Evolutionary conservation across 23 tunicate genomes (phyloP).

Genomic region (Clavelina lepadiformis): DNA sequence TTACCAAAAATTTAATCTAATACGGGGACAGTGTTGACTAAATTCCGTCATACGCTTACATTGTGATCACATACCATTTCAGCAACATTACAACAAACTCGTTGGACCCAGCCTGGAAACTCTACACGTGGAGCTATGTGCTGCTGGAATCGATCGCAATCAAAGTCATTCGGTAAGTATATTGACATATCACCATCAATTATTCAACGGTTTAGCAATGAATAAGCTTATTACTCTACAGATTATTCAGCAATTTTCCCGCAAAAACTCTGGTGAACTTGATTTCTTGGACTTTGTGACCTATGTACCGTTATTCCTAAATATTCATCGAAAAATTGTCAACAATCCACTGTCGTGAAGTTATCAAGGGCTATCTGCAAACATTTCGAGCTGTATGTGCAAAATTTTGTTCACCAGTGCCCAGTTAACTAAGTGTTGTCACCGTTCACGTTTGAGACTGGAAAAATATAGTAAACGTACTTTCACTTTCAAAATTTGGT

Average conservation of each 20-base stretch:
- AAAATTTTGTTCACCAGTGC: too few species aligned
- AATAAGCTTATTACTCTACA: not conserved
- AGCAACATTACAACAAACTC: constrained; percentile 61
- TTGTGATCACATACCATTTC: too few species aligned
- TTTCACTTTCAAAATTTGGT: too few species aligned
- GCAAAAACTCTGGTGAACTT: constrained; percentile 14
- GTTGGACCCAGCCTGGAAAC: constrained; percentile 45
- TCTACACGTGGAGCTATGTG: constrained; percentile 45
- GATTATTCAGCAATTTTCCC: constrained; percentile 4
- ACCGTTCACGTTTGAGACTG: too few species aligned
- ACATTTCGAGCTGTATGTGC: not conserved
- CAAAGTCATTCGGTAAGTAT: constrained; percentile 44
- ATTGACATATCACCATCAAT: not conserved
- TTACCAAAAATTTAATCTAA: too few species aligned
- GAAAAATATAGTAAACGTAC: too few species aligned
- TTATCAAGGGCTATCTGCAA: not conserved
- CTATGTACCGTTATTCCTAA: constrained; percentile 69
- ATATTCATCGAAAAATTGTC: constrained; percentile 53
- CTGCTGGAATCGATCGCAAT: constrained; percentile 42
- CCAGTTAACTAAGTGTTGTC: too few species aligned
- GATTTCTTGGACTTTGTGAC: constrained; percentile 77
- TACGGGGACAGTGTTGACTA: too few species aligned
- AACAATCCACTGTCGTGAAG: constrained; percentile 35
- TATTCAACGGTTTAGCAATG: not conserved
- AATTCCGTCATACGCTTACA: too few species aligned